Conservation (phyloP, 2,888 invertebrate species). For the Lasius platythorax region DNA sequence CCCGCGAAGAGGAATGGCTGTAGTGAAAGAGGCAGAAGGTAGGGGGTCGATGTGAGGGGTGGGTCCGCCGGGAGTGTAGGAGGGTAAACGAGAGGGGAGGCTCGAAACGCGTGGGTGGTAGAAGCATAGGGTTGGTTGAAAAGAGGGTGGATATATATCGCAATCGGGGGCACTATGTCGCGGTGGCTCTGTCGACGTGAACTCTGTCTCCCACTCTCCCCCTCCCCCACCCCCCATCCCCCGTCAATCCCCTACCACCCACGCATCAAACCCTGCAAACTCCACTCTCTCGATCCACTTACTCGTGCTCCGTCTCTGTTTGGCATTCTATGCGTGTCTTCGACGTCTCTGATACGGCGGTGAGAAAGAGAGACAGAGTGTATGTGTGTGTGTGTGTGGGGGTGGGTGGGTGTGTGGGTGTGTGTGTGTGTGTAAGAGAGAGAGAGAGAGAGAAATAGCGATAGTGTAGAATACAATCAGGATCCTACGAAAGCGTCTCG, state of each 20-base stretch:
- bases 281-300: conserved; percentile 36
- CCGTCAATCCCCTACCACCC: conserved; percentile 3
- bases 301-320: conserved; percentile 36
- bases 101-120: conserved; percentile 76
- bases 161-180: conserved; percentile 84
- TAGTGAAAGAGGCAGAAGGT: conserved; percentile 61
- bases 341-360: conserved; percentile 24
- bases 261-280: conserved; percentile 39
- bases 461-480: conserved; percentile 47
- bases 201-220: conserved; percentile 57
- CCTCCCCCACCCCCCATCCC: conserved; percentile 25
- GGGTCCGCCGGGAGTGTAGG: conserved; percentile 35
- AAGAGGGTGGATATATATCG: conserved; percentile 80
- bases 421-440: background rate
- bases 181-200: conserved; percentile 76
- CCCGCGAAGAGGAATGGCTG: conserved; percentile 62
- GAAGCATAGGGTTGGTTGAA: conserved; percentile 79
- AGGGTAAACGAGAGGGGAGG: conserved; percentile 53
- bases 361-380: background rate
- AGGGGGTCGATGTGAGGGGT: conserved; percentile 61
- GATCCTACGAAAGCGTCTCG: conserved; percentile 39
- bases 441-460: conserved; percentile 12
- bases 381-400: too few relatives aligned
- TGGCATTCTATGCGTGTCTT: conserved; percentile 27
- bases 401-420: background rate